Evolutionary conservation across 2,888 invertebrate genomes (phyloP).

Genomic region (Lampropteryx suffumata): DNA sequence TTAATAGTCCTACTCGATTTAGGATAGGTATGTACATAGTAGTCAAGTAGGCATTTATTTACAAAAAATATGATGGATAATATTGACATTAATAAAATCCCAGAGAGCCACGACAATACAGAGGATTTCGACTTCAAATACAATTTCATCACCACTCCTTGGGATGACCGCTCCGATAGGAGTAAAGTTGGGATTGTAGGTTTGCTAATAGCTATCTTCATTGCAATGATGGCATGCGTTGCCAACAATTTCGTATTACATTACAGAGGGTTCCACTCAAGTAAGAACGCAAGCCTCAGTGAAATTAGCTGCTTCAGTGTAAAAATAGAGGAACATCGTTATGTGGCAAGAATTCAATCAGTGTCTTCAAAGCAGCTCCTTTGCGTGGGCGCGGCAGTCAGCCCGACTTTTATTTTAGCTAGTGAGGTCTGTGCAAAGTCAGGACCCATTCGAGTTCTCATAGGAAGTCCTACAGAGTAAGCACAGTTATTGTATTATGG

Average conservation of each 20-base stretch:
- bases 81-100: constrained; percentile 49
- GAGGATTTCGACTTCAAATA: constrained; percentile 53
- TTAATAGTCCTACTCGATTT: constrained; percentile 21
- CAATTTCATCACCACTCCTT: constrained; percentile 64
- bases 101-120: constrained; percentile 40
- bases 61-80: constrained; percentile 41
- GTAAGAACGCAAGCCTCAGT: constrained; percentile 23
- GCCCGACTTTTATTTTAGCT: constrained; percentile 54
- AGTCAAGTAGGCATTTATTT: background rate
- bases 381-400: constrained; percentile 67
- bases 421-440: constrained; percentile 60
- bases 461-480: constrained; percentile 61
- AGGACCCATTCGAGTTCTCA: constrained; percentile 56
- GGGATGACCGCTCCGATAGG: constrained; percentile 63
- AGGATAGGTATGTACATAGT: background rate
- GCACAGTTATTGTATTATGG: constrained; percentile 19
- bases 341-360: constrained; percentile 63
- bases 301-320: constrained; percentile 58
- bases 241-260: constrained; percentile 58
- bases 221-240: constrained; percentile 52
- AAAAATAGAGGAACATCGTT: constrained; percentile 55
- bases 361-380: constrained; percentile 55
- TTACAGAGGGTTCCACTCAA: constrained; percentile 43
- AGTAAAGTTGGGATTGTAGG: constrained; percentile 61
- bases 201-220: constrained; percentile 57